Evolutionary conservation across 2,797 vertebrate species (phyloP).

Genomic region (Glossophaga mutica): DNA sequence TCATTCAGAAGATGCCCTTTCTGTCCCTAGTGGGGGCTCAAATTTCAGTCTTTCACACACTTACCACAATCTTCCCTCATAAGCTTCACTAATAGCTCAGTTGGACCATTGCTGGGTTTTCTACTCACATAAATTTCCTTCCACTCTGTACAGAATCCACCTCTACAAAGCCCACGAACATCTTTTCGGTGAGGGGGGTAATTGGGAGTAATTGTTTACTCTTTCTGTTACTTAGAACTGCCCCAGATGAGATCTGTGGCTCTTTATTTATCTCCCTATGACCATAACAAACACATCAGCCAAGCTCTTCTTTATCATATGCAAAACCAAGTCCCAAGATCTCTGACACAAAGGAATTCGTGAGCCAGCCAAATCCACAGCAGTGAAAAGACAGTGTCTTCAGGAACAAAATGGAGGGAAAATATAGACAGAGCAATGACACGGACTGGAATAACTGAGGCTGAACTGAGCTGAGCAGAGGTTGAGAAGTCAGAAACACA

Average conservation of each 20-base stretch:
- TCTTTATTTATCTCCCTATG: not conserved
- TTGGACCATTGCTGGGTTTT: not conserved
- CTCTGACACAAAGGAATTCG: slow-evolving; percentile 4
- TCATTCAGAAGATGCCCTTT: not conserved
- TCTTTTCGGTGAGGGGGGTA: not conserved
- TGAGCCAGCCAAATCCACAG: not conserved
- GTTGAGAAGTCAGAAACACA: not conserved
- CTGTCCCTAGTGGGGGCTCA: not conserved
- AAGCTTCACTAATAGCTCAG: not conserved
- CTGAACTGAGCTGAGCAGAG: not conserved
- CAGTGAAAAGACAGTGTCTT: not conserved
- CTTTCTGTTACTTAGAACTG: not conserved
- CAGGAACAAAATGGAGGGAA: not conserved
- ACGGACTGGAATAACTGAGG: not conserved
- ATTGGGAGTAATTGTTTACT: not conserved
- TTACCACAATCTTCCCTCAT: not conserved
- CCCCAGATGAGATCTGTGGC: not conserved
- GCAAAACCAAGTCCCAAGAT: not conserved
- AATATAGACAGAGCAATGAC: not conserved
- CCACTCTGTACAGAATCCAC: not conserved
- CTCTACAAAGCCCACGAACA: not conserved
- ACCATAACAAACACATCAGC: not conserved
- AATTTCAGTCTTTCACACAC: not conserved
- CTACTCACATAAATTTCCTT: not conserved
- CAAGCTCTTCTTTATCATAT: not conserved